Conservation (phyloP, 1,140 invertebrate species). For the Eubasilissa regina region DNA sequence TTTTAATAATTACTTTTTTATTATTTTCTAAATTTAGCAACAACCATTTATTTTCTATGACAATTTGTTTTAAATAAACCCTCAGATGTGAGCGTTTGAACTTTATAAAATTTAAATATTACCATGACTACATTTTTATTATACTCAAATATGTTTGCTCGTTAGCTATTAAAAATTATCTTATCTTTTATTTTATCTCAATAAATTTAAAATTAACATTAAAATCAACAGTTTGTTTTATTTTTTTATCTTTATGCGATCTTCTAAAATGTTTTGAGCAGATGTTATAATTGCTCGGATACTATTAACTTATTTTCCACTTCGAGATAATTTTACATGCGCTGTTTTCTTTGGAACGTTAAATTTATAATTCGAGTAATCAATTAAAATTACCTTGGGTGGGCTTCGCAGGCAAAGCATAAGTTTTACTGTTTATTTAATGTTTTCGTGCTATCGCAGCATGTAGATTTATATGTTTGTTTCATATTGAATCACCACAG, state of each 20-base stretch:
- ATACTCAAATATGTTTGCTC: no score
- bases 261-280: background rate
- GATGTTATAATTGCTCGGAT: background rate
- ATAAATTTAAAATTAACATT: background rate
- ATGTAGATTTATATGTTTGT: no score
- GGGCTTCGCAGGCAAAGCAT: background rate
- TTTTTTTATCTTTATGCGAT: background rate
- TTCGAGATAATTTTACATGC: background rate
- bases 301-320: background rate
- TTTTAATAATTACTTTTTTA: no score
- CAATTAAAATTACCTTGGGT: slow-evolving; percentile 27
- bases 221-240: background rate
- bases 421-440: background rate
- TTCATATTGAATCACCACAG: no score
- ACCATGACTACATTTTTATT: no score
- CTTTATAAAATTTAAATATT: no score
- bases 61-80: no score
- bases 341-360: slow-evolving; percentile 15
- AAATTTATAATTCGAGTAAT: slow-evolving; percentile 30
- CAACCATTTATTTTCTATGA: no score
- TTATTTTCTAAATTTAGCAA: no score
- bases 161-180: no score
- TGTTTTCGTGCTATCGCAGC: background rate
- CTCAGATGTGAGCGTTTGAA: no score
- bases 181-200: no score